Conservation (phyloP, 2,888 invertebrate genomes). For the Ennomos quercinarius region DNA sequence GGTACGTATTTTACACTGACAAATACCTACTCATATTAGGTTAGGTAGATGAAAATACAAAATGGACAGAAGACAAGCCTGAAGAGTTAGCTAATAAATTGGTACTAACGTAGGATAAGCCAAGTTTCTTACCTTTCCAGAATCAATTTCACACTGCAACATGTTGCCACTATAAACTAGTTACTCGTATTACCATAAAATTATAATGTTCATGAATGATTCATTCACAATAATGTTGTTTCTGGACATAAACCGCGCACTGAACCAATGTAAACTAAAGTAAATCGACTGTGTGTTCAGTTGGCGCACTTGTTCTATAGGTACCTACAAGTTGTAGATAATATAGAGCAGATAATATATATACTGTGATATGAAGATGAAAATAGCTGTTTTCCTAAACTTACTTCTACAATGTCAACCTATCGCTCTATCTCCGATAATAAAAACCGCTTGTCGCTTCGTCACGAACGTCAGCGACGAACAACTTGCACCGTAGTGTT, state of each 20-base stretch:
- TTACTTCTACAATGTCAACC: constrained; percentile 21
- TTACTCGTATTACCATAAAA: constrained; percentile 9
- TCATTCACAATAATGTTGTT: constrained; percentile 21
- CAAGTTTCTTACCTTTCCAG: constrained; percentile 58
- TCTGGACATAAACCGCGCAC: constrained; percentile 13
- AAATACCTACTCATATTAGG: too few relatives aligned
- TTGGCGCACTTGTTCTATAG: constrained; percentile 13
- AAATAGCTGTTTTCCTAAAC: constrained; percentile 15
- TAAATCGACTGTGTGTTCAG: constrained; percentile 14
- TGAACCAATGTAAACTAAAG: constrained; percentile 19
- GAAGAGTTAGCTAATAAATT: too few relatives aligned
- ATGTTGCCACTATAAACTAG: constrained; percentile 43
- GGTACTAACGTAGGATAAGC: neutral
- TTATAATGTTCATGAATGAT: constrained; percentile 26
- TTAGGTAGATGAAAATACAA: too few relatives aligned
- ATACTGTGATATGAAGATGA: neutral
- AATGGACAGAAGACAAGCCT: too few relatives aligned
- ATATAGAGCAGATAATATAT: constrained; percentile 15
- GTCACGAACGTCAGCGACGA: too few relatives aligned
- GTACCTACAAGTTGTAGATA: too few relatives aligned
- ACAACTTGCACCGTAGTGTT: too few relatives aligned
- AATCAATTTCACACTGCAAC: constrained; percentile 65
- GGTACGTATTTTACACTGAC: too few relatives aligned
- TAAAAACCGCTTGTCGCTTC: constrained; percentile 13
- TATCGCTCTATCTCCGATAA: constrained; percentile 14